These are phyloP conservation scores for Chironomus striatipennis DNA, from an alignment of 1,140 invertebrate genomes.

Conservation along the genomic window DNA sequence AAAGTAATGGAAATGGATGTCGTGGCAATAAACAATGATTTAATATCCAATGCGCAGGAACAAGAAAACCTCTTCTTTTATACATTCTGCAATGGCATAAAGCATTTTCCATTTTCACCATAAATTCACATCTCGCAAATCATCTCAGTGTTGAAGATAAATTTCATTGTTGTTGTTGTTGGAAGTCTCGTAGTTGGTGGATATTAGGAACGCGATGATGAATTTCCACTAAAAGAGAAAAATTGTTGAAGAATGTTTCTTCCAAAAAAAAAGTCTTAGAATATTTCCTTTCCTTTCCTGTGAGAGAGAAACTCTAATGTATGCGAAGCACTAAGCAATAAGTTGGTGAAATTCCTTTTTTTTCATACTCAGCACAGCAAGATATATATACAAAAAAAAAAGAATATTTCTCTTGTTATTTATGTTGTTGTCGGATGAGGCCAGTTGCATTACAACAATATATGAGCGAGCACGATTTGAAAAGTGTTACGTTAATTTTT, in stretches of 20 bases:
- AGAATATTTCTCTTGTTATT: background rate
- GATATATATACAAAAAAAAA: no score
- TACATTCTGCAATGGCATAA: no score
- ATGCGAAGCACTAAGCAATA: background rate
- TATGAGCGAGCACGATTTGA: background rate
- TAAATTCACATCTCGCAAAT: slow-evolving; percentile 4
- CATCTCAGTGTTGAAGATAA: background rate
- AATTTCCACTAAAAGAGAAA: background rate
- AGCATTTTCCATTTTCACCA: background rate
- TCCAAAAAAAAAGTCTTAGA: background rate
- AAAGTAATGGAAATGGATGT: slow-evolving; percentile 7
- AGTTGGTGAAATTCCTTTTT: background rate
- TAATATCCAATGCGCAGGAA: background rate
- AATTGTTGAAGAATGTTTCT: background rate
- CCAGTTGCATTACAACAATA: background rate
- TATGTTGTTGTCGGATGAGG: slow-evolving; percentile 11
- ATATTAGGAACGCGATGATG: background rate
- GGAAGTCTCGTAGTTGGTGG: background rate
- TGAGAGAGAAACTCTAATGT: no score
- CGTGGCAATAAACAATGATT: background rate
- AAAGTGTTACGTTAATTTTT: background rate
- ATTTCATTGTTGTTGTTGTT: no score
- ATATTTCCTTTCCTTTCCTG: no score
- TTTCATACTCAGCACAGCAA: background rate
- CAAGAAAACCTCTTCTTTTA: background rate